These are phyloP conservation scores for Stichodactyla helianthus DNA, from an alignment of 64 coral and sea anemone genomes.

Conservation along the genomic window DNA sequence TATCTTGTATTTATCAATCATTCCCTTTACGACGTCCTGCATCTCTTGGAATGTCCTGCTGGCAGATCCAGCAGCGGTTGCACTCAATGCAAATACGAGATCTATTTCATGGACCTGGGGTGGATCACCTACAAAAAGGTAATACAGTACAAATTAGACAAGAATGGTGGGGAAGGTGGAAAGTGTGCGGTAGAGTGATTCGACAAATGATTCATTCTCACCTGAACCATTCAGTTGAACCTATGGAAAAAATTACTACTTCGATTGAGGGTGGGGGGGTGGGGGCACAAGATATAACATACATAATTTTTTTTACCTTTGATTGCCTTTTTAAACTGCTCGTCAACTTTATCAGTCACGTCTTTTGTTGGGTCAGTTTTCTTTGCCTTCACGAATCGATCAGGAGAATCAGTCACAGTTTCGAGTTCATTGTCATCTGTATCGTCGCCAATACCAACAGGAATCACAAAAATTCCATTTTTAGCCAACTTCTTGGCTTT, in stretches of 20 bases:
- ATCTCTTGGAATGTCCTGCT: conserved; percentile 49
- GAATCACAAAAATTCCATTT: conserved; percentile 51
- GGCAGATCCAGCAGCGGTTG: conserved; percentile 12
- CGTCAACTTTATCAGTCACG: conserved; percentile 24
- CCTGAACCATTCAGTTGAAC: too few species aligned
- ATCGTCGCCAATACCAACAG: conserved; percentile 52
- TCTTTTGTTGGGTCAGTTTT: conserved; percentile 28
- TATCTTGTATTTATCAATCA: conserved; percentile 62
- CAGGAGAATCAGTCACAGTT: conserved; percentile 13
- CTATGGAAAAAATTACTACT: too few species aligned
- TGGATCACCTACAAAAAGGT: conserved; percentile 12
- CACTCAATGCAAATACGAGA: conserved; percentile 75
- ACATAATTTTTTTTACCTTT: not conserved
- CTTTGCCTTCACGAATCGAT: conserved; percentile 36
- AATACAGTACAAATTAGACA: not conserved
- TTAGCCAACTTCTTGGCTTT: conserved; percentile 32
- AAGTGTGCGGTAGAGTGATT: too few species aligned
- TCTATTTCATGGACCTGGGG: conserved; percentile 44
- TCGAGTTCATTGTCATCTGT: conserved; percentile 32
- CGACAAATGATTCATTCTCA: too few species aligned
- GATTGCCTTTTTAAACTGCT: conserved; percentile 36
- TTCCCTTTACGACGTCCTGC: conserved; percentile 61
- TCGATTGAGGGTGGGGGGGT: too few species aligned
- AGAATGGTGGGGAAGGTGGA: too few species aligned
- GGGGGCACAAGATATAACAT: too few species aligned